These are phyloP conservation scores for Imbricaverruca yamaguchii DNA, from an alignment of 2,888 invertebrate species.

Conservation along the genomic window DNA sequence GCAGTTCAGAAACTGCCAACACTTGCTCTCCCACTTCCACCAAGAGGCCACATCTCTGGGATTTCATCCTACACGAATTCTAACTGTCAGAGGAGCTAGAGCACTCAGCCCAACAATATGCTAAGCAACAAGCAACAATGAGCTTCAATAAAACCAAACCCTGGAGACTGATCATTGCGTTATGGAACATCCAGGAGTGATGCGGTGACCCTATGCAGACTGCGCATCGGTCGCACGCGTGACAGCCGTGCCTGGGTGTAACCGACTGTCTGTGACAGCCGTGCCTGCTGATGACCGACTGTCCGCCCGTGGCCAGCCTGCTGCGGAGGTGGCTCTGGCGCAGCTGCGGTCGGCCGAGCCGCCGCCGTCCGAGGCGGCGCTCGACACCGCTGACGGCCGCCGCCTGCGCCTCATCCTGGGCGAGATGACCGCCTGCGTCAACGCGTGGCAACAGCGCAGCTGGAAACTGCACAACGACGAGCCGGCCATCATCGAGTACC, in stretches of 20 bases:
- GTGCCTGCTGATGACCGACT: too few species aligned
- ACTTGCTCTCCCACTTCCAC: too few species aligned
- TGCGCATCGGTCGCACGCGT: background rate
- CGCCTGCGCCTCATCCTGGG: conserved; percentile 73
- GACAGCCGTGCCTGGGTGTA: background rate
- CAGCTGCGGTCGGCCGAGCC: conserved; percentile 60
- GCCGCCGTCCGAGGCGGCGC: conserved; percentile 61
- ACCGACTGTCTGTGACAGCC: too few species aligned
- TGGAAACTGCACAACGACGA: conserved; percentile 95
- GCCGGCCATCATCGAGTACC: conserved; percentile 72
- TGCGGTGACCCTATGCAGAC: background rate
- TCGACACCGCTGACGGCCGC: conserved; percentile 66
- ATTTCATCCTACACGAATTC: too few species aligned
- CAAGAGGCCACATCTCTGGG: too few species aligned
- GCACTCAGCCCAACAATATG: too few species aligned
- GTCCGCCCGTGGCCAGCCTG: background rate
- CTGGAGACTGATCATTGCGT: too few species aligned
- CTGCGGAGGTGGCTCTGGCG: background rate
- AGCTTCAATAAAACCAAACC: too few species aligned
- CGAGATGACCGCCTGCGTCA: conserved; percentile 78
- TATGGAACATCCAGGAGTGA: background rate
- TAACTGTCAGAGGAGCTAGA: too few species aligned
- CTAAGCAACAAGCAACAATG: too few species aligned
- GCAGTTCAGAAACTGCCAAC: too few species aligned
- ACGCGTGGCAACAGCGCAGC: conserved; percentile 89